These are phyloP conservation scores for Squalus acanthias DNA, from an alignment of 2,797 vertebrate genomes.

Conservation along the genomic window DNA sequence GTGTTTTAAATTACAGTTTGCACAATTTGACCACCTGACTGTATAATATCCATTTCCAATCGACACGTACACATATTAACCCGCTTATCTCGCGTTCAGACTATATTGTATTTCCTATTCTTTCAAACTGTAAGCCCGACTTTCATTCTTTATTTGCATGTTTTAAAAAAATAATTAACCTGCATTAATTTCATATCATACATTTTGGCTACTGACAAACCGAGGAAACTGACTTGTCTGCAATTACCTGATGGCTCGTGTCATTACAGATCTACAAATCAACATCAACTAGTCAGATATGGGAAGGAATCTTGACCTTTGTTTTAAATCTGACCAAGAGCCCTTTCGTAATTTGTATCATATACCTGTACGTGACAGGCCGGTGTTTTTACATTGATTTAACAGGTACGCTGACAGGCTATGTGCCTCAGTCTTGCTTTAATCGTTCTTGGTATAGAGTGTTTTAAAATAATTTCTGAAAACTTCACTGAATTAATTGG, in stretches of 20 bases:
- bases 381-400: background rate
- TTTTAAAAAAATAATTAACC: background rate
- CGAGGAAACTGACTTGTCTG: background rate
- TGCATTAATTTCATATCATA: background rate
- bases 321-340: background rate
- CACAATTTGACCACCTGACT: slow-evolving; percentile 1
- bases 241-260: background rate
- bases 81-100: background rate
- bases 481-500: background rate
- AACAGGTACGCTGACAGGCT: background rate
- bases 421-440: background rate
- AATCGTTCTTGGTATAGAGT: background rate
- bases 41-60: background rate
- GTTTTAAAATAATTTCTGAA: background rate
- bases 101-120: background rate
- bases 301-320: background rate
- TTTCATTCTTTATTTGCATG: background rate
- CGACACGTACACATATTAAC: background rate
- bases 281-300: background rate
- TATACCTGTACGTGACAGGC: background rate
- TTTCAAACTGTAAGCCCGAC: background rate
- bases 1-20: background rate
- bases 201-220: background rate
- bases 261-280: background rate
- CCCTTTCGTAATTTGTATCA: background rate